Percentiles rank a stretch among this genome's conserved stretches.
phyloP scores from a whole-genome alignment of 1,140 invertebrate species.

The Brachionus asplanchnoidis region DNA sequence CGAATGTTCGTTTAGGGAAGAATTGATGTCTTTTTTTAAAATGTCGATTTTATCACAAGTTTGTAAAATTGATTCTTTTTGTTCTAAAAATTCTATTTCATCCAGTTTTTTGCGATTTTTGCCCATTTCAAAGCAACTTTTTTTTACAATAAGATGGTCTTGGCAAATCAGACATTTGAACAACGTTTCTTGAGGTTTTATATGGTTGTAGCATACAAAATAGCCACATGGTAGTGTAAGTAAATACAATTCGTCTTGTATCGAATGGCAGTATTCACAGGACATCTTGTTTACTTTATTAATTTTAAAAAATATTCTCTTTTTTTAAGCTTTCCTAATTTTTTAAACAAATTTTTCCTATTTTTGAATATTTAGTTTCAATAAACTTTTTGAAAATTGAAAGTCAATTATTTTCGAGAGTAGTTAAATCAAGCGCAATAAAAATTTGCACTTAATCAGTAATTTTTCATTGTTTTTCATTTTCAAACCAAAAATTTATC shows the following conservation, averaged over 20 bases:
- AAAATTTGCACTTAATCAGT: no score
- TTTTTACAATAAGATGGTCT: neutral
- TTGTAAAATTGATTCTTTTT: neutral
- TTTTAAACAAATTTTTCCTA: neutral
- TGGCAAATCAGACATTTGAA: neutral
- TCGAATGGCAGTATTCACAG: neutral
- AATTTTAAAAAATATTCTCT: no score
- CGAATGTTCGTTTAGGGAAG: neutral
- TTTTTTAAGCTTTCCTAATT: no score
- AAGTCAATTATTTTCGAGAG: no score
- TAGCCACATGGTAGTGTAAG: neutral
- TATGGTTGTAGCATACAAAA: neutral
- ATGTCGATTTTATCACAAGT: neutral
- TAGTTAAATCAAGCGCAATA: no score
- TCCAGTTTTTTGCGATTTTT: neutral
- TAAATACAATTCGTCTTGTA: neutral
- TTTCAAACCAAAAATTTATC: no score
- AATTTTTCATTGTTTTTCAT: no score
- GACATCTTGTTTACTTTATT: neutral
- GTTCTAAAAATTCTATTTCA: neutral
- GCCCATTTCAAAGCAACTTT: neutral
- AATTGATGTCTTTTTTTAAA: neutral
- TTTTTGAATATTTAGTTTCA: neutral
- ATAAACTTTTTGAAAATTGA: no score
- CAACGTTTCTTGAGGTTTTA: neutral